These are phyloP conservation scores for Onchidella celtica DNA, from an alignment of 2,888 invertebrate genomes.

Conservation along the genomic window DNA sequence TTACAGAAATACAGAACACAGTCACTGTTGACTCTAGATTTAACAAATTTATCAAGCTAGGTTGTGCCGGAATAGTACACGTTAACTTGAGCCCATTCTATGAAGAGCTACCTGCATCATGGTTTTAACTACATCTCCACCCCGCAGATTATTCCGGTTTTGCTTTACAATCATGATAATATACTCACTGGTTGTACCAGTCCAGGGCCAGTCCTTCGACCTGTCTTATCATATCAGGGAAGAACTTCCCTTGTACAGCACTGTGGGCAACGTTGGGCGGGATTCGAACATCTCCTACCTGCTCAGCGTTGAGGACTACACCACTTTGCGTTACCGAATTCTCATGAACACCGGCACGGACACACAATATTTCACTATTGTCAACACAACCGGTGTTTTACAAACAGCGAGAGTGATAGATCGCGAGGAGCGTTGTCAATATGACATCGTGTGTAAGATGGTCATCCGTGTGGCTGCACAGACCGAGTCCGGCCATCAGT, in stretches of 20 bases:
- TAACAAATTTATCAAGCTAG: too few species aligned
- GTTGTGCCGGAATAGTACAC: too few species aligned
- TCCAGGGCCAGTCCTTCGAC: constrained; percentile 35
- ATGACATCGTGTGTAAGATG: constrained; percentile 43
- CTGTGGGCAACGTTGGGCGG: constrained; percentile 17
- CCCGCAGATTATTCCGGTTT: too few species aligned
- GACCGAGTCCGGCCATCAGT: constrained; percentile 51
- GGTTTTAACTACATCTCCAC: too few species aligned
- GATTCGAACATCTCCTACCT: constrained; percentile 44
- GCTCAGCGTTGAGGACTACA: constrained; percentile 34
- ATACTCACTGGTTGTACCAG: too few species aligned
- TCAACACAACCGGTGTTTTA: constrained; percentile 45
- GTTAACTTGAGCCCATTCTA: too few species aligned
- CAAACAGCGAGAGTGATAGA: constrained; percentile 44
- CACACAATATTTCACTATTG: constrained; percentile 39
- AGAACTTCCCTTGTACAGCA: constrained; percentile 21
- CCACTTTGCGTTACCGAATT: constrained; percentile 33
- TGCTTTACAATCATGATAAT: too few species aligned
- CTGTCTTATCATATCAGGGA: constrained; percentile 29
- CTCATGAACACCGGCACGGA: constrained; percentile 41
- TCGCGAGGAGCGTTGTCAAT: constrained; percentile 48
- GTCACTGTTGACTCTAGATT: too few species aligned
- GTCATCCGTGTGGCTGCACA: constrained; percentile 50
- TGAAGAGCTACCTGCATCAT: too few species aligned
- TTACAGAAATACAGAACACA: too few species aligned